Base-by-base conservation (phyloP, 2,888 invertebrate genomes). In the Drosophila nr. fundita region DNA sequence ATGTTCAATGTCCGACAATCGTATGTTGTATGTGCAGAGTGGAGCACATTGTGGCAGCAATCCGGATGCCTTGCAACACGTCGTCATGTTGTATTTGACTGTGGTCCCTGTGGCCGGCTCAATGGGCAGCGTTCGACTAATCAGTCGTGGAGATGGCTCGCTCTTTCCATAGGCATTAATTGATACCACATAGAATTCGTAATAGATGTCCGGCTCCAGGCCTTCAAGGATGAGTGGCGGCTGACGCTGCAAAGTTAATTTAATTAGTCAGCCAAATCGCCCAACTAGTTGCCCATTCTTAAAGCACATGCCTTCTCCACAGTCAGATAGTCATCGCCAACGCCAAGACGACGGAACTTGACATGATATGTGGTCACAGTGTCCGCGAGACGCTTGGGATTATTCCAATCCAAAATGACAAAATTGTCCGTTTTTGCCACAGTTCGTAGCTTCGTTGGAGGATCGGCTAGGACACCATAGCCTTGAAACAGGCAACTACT, bases 401-500 rank as follows among this genome's bases (percentile, higher is more conserved):
- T 93, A 0, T 95, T 94, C 97, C 97, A 97, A 89, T 96, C 96
- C 0, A 97, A 93, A 60, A 97, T 96, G 0, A 96, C 96, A 92
- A 96, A 97, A 91, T 95, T 96, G 0, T 95, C 95, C 82, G 96
- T 96, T 72, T 97, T 95, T 91, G 96, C 96, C 40, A 96, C 95
- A 8, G 97, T 95, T 82, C 95, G 95, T 3, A 97, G 94, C 58
- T 94, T 94, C 0, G 95, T 94, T 0, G 97, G 97, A 0, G 96
- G 94, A 34, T 96, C 96, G 0, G 97, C 96, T 1, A 97, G 94
- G 0, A 97, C 97, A 0, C 97, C 97, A 92, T 97, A 97, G 21
- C 97, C 97, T 93, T 97, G 96, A 76, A 97, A 94, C 29, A 97
- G 94, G 91, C 97, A 97, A 93, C 96, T 97, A 49, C 96, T 96